These are phyloP conservation scores for Acanthurus lineatus DNA, from an alignment of 2,797 vertebrate genomes.

Conservation along the genomic window DNA sequence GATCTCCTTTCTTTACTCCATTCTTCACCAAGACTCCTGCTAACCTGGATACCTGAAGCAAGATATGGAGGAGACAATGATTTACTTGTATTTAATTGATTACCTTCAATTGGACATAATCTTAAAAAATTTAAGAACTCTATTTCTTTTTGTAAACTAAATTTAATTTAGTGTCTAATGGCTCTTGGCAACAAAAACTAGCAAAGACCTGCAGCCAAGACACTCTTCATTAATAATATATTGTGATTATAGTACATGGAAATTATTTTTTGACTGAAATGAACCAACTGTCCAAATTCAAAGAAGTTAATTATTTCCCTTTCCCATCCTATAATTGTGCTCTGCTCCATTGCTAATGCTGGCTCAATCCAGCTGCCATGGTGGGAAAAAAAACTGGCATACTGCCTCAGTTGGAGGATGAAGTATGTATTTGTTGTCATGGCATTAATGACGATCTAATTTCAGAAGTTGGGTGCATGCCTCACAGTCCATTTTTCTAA, in stretches of 20 bases:
- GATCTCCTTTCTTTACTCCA: conserved; percentile 91
- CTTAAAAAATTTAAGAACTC: neutral
- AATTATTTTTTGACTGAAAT: neutral
- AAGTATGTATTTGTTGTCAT: conserved; percentile 13
- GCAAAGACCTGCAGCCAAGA: neutral
- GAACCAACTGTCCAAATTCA: conserved; percentile 15
- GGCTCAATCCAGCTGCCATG: neutral
- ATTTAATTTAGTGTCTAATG: conserved; percentile 1
- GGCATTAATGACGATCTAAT: conserved; percentile 19
- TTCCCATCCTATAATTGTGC: neutral
- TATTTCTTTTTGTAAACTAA: neutral
- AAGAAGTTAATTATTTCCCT: conserved; percentile 16
- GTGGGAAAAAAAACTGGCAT: neutral
- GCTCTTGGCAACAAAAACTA: neutral
- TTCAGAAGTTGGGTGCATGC: neutral
- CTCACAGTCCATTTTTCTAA: neutral
- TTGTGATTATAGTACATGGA: neutral
- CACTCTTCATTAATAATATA: conserved; percentile 1
- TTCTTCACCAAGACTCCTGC: conserved; percentile 93
- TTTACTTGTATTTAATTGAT: neutral
- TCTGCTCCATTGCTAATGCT: neutral
- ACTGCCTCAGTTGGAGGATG: neutral
- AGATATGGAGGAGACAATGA: neutral
- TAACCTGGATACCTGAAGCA: conserved; percentile 86
- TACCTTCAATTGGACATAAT: neutral